phyloP scores from a whole-genome alignment of 2,113 vertebrate species.

The Indri indri region DNA sequence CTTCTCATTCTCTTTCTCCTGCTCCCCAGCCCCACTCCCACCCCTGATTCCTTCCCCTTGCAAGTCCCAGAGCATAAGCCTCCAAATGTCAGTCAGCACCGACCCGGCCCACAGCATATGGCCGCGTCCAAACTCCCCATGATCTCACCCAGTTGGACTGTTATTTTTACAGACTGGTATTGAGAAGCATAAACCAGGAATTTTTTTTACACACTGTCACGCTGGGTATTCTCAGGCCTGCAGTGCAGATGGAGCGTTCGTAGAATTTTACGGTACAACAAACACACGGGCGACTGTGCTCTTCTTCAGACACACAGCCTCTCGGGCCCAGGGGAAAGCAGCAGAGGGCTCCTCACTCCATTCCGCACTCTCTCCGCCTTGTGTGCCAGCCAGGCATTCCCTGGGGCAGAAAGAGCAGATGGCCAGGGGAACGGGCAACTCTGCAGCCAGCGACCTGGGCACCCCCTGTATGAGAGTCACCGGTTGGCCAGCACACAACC shows the following conservation, averaged over 20 bases:
- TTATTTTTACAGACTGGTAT: conserved; percentile 84
- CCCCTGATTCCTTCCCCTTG: background rate
- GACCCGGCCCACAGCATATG: conserved; percentile 54
- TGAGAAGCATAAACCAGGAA: conserved; percentile 81
- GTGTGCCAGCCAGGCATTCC: background rate
- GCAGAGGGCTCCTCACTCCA: background rate
- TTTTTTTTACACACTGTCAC: conserved; percentile 62
- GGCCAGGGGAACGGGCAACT: accelerated
- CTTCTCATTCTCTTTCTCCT: background rate
- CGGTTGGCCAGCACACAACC: background rate
- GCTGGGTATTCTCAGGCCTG: conserved; percentile 68
- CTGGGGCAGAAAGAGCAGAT: background rate
- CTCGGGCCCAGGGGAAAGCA: background rate
- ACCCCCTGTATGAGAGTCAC: background rate
- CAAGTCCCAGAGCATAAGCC: background rate
- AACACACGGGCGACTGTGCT: background rate
- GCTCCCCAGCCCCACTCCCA: background rate
- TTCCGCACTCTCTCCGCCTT: background rate
- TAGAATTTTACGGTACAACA: conserved; percentile 48
- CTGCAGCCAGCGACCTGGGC: background rate
- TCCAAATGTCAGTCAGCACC: conserved; percentile 10
- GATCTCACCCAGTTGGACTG: conserved; percentile 81
- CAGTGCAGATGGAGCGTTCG: conserved; percentile 74
- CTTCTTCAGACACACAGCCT: background rate
- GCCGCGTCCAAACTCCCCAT: conserved; percentile 65